phyloP scores from a whole-genome alignment of 2,888 invertebrate species.

The Cheilosia soror region DNA sequence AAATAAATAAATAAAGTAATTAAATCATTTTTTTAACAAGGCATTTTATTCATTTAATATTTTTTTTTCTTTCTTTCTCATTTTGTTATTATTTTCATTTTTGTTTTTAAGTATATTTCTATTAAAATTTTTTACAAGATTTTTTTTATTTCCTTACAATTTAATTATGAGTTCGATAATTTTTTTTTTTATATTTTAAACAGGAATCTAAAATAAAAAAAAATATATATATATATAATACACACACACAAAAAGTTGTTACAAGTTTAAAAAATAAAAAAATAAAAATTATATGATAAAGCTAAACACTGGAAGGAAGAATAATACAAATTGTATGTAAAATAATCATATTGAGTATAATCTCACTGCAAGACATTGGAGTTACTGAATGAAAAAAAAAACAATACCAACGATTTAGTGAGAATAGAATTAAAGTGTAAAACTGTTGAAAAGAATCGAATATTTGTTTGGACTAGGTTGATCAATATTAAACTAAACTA shows the following conservation, averaged over 20 bases:
- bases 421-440: too few species aligned
- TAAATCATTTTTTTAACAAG: constrained; percentile 70
- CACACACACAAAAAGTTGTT: constrained; percentile 38
- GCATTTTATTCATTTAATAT: constrained; percentile 73
- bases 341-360: background rate
- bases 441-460: too few species aligned
- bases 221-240: constrained; percentile 31
- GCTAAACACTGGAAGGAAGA: constrained; percentile 26
- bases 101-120: constrained; percentile 54
- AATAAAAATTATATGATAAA: constrained; percentile 14
- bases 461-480: too few species aligned
- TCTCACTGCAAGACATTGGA: background rate
- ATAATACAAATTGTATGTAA: constrained; percentile 3
- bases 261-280: constrained; percentile 10
- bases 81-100: constrained; percentile 56
- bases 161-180: constrained; percentile 45
- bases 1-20: constrained; percentile 13
- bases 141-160: constrained; percentile 38
- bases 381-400: too few species aligned
- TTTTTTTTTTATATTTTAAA: constrained; percentile 38
- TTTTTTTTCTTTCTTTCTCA: constrained; percentile 35
- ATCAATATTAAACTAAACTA: too few species aligned
- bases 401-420: too few species aligned
- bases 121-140: constrained; percentile 68
- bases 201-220: constrained; percentile 52